Evolutionary conservation across 2,888 invertebrate species (phyloP), one percentile per base, ranked within the genome.

Genomic region (Metellina segmentata): DNA sequence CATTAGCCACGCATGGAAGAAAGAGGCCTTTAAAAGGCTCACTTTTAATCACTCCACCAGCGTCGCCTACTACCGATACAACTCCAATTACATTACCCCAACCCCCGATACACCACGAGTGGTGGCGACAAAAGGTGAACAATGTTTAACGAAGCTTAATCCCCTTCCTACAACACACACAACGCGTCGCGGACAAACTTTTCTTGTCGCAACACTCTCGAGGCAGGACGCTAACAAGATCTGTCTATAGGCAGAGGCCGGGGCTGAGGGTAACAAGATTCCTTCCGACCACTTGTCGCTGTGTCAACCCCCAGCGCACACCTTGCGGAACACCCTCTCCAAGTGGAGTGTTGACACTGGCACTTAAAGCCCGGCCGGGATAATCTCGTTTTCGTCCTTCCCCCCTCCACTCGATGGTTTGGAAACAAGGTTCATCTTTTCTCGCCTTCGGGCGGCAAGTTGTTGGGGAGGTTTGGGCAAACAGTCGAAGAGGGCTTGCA

Each of bases 221-320:
- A 49, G 72, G 19, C 34, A n/a, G 51, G 16, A 49, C 71, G 71
- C 34, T 87, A 87, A 87, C 81, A 20, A 61, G 88, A 52, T 74
- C 11, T 71, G 81, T 81, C 79, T 88, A 88, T 81, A 87, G 79
- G 87, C 87, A 87, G 52, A 88, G 79, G 71, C 20, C 7, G 52
- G 71, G 78, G 79, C 69, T 19, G 20, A 8, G n/a, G 20, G 85
- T 85, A 90, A 85, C 90, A 81, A 79, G 85, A 85, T 90, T 85
- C 79, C 77, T 48, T 75, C 81, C 81, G 52, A 81, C 86, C 90
- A 90, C 90, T 90, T 90, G 90, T 90, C 90, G 90, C 85, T 90
- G 90, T 90, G 90, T 90, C 90, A 90, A 90, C 90, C 48, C 81
- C 77, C 19, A 16, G 16, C 53, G 70, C 81, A 82, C 82, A 89